phyloP scores from a whole-genome alignment of 2,113 vertebrate species.

The Spheniscus mendiculus region DNA sequence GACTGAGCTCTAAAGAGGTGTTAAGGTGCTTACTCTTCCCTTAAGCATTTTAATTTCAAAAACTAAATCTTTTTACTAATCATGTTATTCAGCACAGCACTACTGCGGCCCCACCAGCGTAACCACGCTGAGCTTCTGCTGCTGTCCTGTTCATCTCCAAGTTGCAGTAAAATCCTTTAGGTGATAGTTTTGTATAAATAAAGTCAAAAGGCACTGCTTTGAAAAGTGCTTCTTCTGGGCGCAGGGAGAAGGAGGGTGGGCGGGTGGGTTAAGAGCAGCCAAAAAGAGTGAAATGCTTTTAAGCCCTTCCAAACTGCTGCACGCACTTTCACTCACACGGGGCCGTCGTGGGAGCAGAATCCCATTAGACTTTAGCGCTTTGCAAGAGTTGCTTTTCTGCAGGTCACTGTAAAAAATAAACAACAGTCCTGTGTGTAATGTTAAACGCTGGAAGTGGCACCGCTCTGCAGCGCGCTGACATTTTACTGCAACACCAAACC shows the following conservation, averaged over 20 bases:
- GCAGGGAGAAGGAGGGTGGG: neutral
- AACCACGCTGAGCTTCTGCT: neutral
- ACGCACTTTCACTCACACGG: accelerated
- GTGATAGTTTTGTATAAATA: neutral
- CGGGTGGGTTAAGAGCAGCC: neutral
- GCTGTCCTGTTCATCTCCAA: neutral
- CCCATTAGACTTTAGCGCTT: neutral
- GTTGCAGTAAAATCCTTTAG: neutral
- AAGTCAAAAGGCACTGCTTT: neutral
- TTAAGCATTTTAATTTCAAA: neutral
- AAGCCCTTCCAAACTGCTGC: neutral
- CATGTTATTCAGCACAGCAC: neutral
- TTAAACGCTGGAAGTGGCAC: neutral
- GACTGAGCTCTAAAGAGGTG: neutral
- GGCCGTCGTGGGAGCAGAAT: neutral
- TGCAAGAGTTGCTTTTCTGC: neutral
- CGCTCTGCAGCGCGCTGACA: neutral
- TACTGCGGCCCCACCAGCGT: neutral
- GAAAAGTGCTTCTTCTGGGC: neutral
- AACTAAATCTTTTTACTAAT: neutral
- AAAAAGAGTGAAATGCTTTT: neutral
- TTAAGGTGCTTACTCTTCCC: neutral
- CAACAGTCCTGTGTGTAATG: neutral
- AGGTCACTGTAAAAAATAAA: neutral
- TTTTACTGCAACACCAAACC: neutral